Evolutionary conservation across 2,888 invertebrate genomes (phyloP), one percentile per base, ranked within the genome.

Genomic region (Platypus cylindrus): DNA sequence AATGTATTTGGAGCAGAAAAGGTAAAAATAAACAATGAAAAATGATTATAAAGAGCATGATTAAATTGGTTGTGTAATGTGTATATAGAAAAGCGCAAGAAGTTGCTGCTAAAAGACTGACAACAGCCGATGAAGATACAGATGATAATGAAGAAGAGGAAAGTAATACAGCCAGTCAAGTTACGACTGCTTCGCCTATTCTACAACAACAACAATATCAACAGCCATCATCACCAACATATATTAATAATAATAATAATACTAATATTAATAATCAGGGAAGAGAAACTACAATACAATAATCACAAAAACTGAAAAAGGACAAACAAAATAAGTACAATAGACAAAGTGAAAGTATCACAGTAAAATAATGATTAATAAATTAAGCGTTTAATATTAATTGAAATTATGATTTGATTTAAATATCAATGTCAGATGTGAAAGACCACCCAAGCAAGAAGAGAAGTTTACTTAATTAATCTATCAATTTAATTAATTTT

Each of bases 71-170:
- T 11, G 27, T 29, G 1, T 8, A 29, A 8, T n/a, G n/a, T n/a
- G n/a, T 36, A 32, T 48, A 32, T 38, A 59, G 58, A 43, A 47
- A 46, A 44, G 54, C 56, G 14, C 52, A 54, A 44, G 53, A 55
- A 39, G 48, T 49, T 13, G 58, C 55, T 12, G 51, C 54, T 8
- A 54, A 48, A 38, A 56, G 54, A 44, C 41, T 59, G 32, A 55
- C 55, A 5, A 38, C 35, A 18, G 51, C 53, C 22, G 47, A 48
- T 4, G 56, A 55, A 27, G 49, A 53, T 16, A 56, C 56, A 22
- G 55, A 58, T 32, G 54, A 55, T 12, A n/a, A n/a, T n/a, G n/a
- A n/a, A n/a, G n/a, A n/a, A n/a, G 54, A 55, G 9, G 47, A 27
- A 50, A 52, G 50, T 34, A 47, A 48, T 32, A 43, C 49, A n/a